Evolutionary conservation across 2,888 invertebrate genomes (phyloP).

Genomic region (Eilema griseolum): DNA sequence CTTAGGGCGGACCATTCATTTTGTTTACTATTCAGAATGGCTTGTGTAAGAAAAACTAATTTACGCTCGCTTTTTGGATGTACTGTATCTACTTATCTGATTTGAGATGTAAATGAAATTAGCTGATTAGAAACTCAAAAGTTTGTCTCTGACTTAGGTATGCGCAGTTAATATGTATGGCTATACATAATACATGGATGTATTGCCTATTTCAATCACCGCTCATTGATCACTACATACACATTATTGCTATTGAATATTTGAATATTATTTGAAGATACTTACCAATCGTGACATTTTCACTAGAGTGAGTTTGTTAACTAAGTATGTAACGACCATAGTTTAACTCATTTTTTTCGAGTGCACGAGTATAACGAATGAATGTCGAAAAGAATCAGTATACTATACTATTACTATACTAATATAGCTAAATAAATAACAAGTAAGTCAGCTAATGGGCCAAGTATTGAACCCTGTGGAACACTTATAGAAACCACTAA

Average conservation of each 20-base stretch:
- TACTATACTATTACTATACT: too few species aligned
- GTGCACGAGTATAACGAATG: too few species aligned
- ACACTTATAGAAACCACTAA: neutral
- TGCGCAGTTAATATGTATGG: too few species aligned
- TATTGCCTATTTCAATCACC: too few species aligned
- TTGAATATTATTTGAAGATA: neutral
- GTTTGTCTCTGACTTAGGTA: neutral
- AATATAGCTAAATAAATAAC: too few species aligned
- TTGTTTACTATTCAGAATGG: constrained; percentile 86
- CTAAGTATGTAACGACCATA: neutral
- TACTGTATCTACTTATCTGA: constrained; percentile 70
- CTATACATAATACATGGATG: too few species aligned
- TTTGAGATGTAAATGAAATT: constrained; percentile 76
- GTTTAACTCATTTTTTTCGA: neutral
- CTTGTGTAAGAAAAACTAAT: constrained; percentile 82
- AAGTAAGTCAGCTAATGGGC: neutral
- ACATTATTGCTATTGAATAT: neutral
- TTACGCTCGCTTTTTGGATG: constrained; percentile 74
- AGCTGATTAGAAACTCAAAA: constrained; percentile 56
- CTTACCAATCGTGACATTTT: too few species aligned
- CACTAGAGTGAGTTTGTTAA: neutral
- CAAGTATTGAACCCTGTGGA: neutral
- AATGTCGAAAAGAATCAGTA: too few species aligned
- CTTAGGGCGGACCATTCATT: constrained; percentile 86
- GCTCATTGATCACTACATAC: too few species aligned